Percentiles rank a stretch among this genome's conserved stretches.
Evolutionary conservation across 2,888 invertebrate species (phyloP).

Genomic region (Trichacis sp.): DNA sequence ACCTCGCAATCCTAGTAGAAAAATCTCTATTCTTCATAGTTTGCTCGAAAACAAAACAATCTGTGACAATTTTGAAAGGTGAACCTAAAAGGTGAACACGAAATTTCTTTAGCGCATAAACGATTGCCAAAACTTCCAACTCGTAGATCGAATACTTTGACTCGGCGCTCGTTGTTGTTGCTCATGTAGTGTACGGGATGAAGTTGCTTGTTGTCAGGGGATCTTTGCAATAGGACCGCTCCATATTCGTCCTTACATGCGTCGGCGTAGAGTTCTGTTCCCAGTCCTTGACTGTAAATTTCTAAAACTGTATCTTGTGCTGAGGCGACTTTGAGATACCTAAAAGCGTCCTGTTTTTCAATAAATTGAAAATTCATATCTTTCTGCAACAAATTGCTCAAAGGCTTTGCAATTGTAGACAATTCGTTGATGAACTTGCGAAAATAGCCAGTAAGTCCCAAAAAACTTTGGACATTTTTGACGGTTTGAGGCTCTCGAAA

Average conservation of each 20-base stretch:
- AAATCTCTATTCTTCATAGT: slow-evolving; percentile 25
- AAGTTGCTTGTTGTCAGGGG: background rate
- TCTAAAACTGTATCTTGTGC: slow-evolving; percentile 38
- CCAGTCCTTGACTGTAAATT: slow-evolving; percentile 34
- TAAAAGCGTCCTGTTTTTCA: slow-evolving; percentile 12
- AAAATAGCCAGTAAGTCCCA: slow-evolving; percentile 11
- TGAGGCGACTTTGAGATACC: background rate
- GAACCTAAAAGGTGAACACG: slow-evolving; percentile 32
- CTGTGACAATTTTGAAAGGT: slow-evolving; percentile 42
- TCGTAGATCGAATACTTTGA: slow-evolving; percentile 10
- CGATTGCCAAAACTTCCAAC: background rate
- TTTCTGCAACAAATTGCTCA: slow-evolving; percentile 44
- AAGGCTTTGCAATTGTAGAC: slow-evolving; percentile 35
- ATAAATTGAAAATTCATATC: slow-evolving; percentile 30
- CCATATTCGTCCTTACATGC: slow-evolving; percentile 14
- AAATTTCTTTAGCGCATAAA: slow-evolving; percentile 30
- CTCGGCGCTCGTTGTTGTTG: slow-evolving; percentile 2
- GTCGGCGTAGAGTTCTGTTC: slow-evolving; percentile 32
- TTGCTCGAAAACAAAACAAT: slow-evolving; percentile 34
- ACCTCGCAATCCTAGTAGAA: slow-evolving; percentile 20
- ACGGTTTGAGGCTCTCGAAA: slow-evolving; percentile 13
- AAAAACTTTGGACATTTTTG: slow-evolving; percentile 15
- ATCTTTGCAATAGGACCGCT: slow-evolving; percentile 3
- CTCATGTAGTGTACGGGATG: slow-evolving; percentile 12
- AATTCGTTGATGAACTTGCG: background rate